phyloP scores from a whole-genome alignment of 2,113 vertebrate genomes.

The Poeciliopsis retropinna region DNA sequence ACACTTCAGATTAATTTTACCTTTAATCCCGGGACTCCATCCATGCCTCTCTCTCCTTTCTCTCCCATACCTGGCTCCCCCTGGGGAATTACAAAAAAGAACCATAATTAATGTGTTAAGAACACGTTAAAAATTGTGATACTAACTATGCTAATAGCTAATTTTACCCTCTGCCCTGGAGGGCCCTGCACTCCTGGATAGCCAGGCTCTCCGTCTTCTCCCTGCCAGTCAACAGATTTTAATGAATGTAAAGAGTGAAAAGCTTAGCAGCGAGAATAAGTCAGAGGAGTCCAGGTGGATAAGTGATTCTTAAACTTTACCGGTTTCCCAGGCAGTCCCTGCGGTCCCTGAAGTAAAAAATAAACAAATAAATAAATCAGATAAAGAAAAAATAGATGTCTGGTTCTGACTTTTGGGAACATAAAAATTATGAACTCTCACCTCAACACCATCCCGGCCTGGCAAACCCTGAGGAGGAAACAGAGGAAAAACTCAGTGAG shows the following conservation, averaged over 20 bases:
- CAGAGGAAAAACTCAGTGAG: constrained; percentile 9
- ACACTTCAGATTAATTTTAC: constrained; percentile 38
- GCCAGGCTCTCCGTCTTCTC: constrained; percentile 85
- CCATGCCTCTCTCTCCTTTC: constrained; percentile 78
- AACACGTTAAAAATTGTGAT: neutral
- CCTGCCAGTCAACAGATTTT: constrained; percentile 75
- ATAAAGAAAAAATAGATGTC: neutral
- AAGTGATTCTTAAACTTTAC: constrained; percentile 62
- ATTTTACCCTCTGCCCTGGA: constrained; percentile 82
- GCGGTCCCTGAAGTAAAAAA: constrained; percentile 79
- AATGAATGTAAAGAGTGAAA: neutral
- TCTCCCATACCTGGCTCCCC: constrained; percentile 74
- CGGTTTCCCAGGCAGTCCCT: constrained; percentile 85
- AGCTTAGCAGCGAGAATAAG: neutral
- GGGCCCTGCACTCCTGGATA: constrained; percentile 82
- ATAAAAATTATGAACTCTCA: constrained; percentile 66
- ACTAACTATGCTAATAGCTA: neutral
- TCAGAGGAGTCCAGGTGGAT: neutral
- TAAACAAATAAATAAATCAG: neutral
- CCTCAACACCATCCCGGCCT: constrained; percentile 81
- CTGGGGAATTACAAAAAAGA: constrained; percentile 51
- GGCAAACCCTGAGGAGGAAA: constrained; percentile 79
- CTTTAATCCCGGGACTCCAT: constrained; percentile 78
- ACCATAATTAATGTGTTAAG: neutral
- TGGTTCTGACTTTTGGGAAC: neutral